Conservation (phyloP, 1,140 invertebrate genomes). For the Sitobion miscanthi region DNA sequence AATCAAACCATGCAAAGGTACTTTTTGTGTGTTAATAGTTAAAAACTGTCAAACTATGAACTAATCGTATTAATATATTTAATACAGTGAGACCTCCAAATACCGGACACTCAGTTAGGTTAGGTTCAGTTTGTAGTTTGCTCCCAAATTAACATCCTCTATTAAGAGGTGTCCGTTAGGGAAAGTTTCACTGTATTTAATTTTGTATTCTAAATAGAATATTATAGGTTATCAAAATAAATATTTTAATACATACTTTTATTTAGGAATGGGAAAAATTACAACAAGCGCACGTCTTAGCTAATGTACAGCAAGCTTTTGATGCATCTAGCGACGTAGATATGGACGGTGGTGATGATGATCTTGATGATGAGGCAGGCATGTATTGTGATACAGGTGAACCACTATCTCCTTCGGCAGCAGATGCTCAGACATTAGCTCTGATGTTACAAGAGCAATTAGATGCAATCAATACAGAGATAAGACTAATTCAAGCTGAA, state of each 20-base stretch:
- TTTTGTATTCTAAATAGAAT: neutral
- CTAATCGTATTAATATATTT: neutral
- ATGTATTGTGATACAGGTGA: conserved; percentile 74
- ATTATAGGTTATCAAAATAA: neutral
- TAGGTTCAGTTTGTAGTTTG: no score
- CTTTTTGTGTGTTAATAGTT: neutral
- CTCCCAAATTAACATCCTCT: neutral
- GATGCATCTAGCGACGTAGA: conserved; percentile 83
- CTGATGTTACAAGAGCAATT: conserved; percentile 99
- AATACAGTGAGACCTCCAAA: neutral
- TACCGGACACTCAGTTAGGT: neutral
- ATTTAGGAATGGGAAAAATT: conserved; percentile 89
- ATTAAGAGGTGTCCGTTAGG: neutral
- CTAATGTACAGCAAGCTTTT: conserved; percentile 89
- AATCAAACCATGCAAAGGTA: conserved; percentile 73
- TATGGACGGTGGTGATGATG: conserved; percentile 74
- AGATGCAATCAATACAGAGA: conserved; percentile 99
- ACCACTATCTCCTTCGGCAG: conserved; percentile 66
- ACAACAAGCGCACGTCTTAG: conserved; percentile 90
- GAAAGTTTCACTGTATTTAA: neutral
- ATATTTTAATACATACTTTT: neutral
- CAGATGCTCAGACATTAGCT: conserved; percentile 96
- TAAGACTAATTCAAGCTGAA: conserved; percentile 95
- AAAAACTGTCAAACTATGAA: neutral
- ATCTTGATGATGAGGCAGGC: conserved; percentile 76